Base-by-base conservation (phyloP, 2,113 vertebrate genomes). In the Sigmodon hispidus region DNA sequence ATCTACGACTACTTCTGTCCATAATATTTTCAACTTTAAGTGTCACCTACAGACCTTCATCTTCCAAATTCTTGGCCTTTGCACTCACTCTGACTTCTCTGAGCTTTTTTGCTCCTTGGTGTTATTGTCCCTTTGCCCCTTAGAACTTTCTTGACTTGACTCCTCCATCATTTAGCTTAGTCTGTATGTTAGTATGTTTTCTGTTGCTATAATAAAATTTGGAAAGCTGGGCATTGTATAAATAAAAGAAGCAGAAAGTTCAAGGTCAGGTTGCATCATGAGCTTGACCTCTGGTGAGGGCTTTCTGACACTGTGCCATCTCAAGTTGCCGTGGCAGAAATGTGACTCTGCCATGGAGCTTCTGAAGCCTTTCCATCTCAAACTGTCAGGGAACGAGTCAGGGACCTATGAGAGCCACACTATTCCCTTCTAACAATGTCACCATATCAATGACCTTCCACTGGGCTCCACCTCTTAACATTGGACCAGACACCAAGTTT, bases 381-480 rank as follows among this genome's bases (percentile, higher is more conserved):
- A 55, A 50, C n/a, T n/a, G 8, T 40, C 34, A 11, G 29, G 67
- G 31, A 65, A 13, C n/a, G 21, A 26, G n/a, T 0, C 16, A 19
- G 19, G 4, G 4, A 40, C 40, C 40, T 4, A 34, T 34, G 59
- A 21, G 24, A 24, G 19, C 69, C 21, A 9, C 21, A 16, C 24
- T 36, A 57, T 16, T 36, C 48, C 26, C 55, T 22, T 67, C 79
- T 63, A 24, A 55, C n/a, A 10, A 4, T 43, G 52, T 29, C 65
- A 26, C 22, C 31, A 7, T 15, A 55, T 55, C 63, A 67, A 6
- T 16, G 12, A 21, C 36, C 19, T 48, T 21, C 48, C 17, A 26
- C 1, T 0, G 4, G 22, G 16, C 24, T 40, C 59, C 3, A 1
- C 48, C 29, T 29, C 48, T 36, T 21, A 43, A 15, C 22, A 22